Percentiles rank a stretch among this genome's conserved stretches.
Evolutionary conservation across 2,113 vertebrate genomes (phyloP).

Genomic region (Oreocharis arfaki): DNA sequence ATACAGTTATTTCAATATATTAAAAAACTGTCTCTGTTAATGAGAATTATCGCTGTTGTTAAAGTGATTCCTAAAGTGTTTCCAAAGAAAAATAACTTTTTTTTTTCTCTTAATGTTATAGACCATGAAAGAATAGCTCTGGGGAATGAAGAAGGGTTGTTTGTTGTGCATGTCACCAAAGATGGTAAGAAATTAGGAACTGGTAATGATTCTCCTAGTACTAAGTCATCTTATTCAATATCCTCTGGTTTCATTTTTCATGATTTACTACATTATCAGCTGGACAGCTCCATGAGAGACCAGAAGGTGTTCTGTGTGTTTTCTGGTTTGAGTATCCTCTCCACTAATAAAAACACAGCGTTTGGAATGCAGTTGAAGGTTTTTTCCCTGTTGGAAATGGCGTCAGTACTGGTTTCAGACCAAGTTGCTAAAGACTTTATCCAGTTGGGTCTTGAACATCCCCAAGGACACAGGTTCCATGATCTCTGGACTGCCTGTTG

Average conservation of each 20-base stretch:
- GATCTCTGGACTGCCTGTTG: not conserved
- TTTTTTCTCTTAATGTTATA: conserved; percentile 49
- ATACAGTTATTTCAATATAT: not conserved
- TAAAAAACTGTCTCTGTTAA: not conserved
- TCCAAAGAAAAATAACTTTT: not conserved
- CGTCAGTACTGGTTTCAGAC: not conserved
- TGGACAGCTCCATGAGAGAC: not conserved
- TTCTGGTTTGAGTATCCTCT: not conserved
- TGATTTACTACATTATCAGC: not conserved
- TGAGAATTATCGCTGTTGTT: not conserved
- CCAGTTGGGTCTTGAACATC: not conserved
- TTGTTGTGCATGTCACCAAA: conserved; percentile 96
- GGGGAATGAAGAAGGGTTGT: conserved; percentile 97
- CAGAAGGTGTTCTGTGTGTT: not conserved
- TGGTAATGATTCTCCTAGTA: not conserved
- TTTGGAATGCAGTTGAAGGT: not conserved
- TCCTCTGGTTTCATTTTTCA: not conserved
- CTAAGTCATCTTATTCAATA: not conserved
- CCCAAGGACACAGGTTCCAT: not conserved
- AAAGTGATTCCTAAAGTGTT: not conserved
- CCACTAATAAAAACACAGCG: not conserved
- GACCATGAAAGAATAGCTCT: conserved; percentile 97
- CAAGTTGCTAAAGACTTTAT: not conserved
- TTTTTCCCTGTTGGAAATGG: not conserved
- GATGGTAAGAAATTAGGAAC: conserved; percentile 83